Conservation (phyloP, 2,113 vertebrate genomes). For the Myrmophylax atrothorax region DNA sequence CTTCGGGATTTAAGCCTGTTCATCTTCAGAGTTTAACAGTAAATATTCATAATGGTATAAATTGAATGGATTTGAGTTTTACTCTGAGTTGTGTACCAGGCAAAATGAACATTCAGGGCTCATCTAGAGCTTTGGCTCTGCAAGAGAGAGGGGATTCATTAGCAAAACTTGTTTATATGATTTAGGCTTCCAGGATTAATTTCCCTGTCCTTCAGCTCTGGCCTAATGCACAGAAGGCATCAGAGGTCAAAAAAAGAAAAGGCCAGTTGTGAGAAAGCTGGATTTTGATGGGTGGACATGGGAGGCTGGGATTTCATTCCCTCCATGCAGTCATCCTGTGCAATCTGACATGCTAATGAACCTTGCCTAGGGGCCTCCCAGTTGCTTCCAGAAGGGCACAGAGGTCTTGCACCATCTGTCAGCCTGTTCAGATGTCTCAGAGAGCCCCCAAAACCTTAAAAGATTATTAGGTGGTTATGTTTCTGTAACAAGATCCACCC, state of each 20-base stretch:
- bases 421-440: neutral
- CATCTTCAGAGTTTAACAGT: neutral
- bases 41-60: neutral
- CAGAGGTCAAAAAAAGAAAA: neutral
- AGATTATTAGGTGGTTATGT: neutral
- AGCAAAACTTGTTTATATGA: neutral
- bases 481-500: neutral
- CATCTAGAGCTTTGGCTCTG: neutral
- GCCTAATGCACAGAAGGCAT: neutral
- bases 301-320: neutral
- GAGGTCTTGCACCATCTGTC: slow-evolving; percentile 22
- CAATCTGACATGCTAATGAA: neutral
- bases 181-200: neutral
- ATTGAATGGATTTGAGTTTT: neutral
- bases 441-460: neutral
- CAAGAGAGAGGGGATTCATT: neutral
- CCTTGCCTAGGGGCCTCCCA: neutral
- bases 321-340: neutral
- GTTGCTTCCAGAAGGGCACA: neutral
- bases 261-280: neutral
- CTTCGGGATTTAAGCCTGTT: neutral
- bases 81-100: neutral
- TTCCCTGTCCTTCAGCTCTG: neutral
- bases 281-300: accelerated
- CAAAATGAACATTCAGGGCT: neutral